Percentiles rank a stretch among this genome's conserved stretches.
These are phyloP conservation scores for Eulemur albifrons DNA, from an alignment of 2,797 vertebrate species.

Conservation along the genomic window DNA sequence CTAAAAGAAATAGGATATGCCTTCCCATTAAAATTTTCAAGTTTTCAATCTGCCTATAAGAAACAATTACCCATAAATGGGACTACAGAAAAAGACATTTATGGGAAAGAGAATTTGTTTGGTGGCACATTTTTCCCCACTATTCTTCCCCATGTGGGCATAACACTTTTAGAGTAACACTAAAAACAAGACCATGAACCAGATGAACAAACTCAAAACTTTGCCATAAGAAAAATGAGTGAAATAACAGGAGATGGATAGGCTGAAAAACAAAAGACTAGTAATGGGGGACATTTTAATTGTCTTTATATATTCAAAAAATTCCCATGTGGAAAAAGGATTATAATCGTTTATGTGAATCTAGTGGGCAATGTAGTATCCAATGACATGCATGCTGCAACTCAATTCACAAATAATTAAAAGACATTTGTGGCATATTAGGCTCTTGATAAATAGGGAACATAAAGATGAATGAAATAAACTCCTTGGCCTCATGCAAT, in stretches of 20 bases:
- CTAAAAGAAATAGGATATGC: neutral
- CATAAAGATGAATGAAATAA: neutral
- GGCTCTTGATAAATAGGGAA: neutral
- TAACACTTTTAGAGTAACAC: neutral
- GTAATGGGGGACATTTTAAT: rapidly evolving
- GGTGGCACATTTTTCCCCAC: neutral
- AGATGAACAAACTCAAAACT: neutral
- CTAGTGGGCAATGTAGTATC: neutral
- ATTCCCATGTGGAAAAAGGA: neutral
- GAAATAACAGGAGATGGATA: neutral
- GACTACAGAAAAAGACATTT: neutral
- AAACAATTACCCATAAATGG: neutral
- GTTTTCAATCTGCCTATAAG: neutral
- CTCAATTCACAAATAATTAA: neutral
- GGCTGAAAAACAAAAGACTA: neutral
- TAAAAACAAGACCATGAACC: neutral
- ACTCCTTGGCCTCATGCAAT: neutral
- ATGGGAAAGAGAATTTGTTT: neutral
- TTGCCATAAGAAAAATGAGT: neutral
- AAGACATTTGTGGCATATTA: neutral
- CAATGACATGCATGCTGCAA: neutral
- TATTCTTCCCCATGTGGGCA: neutral
- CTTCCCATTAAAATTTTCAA: neutral
- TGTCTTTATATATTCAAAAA: neutral
- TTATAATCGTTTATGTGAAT: neutral